Percentiles rank a stretch among this genome's conserved stretches.
Evolutionary conservation across 2,113 vertebrate genomes (phyloP).

Genomic region (Naja naja): DNA sequence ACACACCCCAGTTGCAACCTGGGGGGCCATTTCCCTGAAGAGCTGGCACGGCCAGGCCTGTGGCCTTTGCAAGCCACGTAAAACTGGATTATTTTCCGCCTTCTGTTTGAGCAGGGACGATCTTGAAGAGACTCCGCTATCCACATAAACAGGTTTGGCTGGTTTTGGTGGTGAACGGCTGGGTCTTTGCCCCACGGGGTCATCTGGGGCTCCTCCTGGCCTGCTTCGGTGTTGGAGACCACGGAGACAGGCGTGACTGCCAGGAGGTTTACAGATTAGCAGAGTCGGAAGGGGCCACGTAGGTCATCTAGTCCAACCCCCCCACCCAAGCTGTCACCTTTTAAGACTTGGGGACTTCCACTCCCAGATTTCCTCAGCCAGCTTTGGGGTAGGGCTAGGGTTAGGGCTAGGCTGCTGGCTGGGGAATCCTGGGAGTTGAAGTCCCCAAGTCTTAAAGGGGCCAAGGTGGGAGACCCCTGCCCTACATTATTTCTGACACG

Average conservation of each 20-base stretch:
- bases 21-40: background rate
- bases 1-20: background rate
- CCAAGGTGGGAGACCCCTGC: no score
- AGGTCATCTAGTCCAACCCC: no score
- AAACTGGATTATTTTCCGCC: fast-evolving
- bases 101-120: background rate
- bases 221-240: background rate
- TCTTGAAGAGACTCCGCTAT: background rate
- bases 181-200: background rate
- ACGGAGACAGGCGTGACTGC: no score
- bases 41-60: background rate
- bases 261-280: background rate
- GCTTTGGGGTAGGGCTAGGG: no score
- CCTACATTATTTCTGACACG: background rate
- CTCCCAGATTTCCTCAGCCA: no score
- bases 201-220: background rate
- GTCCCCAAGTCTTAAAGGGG: no score
- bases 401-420: no score
- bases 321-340: no score
- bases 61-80: background rate
- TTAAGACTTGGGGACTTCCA: no score
- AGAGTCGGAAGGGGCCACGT: no score
- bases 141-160: background rate
- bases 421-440: no score
- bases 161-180: background rate